Evolutionary conservation across 2,888 invertebrate genomes (phyloP), one percentile per base, ranked within the genome.

Genomic region (Unio pictorum): DNA sequence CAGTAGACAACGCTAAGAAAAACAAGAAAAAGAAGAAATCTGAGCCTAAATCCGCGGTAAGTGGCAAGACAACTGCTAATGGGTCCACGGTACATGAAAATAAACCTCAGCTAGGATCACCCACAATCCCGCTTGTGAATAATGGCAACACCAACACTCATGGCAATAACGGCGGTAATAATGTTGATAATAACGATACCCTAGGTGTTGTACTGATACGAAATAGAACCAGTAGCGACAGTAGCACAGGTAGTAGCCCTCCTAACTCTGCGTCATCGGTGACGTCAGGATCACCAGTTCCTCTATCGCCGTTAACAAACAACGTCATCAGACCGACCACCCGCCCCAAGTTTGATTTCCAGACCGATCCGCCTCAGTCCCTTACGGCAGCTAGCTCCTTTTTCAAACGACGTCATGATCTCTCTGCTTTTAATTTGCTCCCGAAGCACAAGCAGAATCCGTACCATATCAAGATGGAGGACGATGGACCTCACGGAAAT

Each of bases 381-480:
- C 74, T 69, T 61, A 68, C 73, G 4, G 77, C 82, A 8, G 76
- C 85, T 34, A 89, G 88, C 2, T 89, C 88, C 70, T 96, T 98
- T 85, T 99, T 99, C 92, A 95, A 95, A 61, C 94, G 96, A 86
- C 94, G 99, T 82, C 92, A 95, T 90, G 97, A 98, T 92, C 96
- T 97, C 93, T 95, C 96, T 87, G 95, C 96, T 68, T 89, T 90
- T 76, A 86, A 80, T 69, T 77, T 83, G 84, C 93, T 99, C 88
- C 98, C 98, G 82, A 94, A 94, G 91, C 95, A 96, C 90, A 98
- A 98, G 92, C 94, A 97, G 90, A 99, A 99, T 93, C 97, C 98
- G 88, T 98, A 98, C 93, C 97, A 98, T 93, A 98, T 99, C 90
- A 98, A 98, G 95, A 97, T 98, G 93, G 98, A 99, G 91, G 98